These are phyloP conservation scores for Rhinoraja longicauda DNA, from an alignment of 2,797 vertebrate species.

Conservation along the genomic window DNA sequence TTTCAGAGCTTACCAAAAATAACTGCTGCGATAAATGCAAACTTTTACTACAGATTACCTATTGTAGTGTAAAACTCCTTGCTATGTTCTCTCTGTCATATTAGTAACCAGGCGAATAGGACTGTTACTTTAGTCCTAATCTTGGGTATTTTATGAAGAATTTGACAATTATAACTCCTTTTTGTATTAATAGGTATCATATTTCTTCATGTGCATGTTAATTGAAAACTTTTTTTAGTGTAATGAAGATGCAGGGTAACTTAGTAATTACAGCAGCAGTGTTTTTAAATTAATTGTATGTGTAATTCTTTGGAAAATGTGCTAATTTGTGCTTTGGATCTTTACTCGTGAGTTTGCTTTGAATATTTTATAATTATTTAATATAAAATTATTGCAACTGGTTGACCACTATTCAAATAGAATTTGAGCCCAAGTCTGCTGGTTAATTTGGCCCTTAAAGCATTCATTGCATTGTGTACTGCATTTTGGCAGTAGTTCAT, in stretches of 20 bases:
- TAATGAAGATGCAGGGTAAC: not conserved
- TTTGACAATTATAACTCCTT: not conserved
- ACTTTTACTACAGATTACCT: not conserved
- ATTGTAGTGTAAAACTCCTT: not conserved
- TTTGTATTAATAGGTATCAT: not conserved
- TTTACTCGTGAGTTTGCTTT: not conserved
- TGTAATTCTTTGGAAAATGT: not conserved
- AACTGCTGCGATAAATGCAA: not conserved
- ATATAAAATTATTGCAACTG: not conserved
- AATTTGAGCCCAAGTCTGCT: not conserved
- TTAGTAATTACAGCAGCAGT: not conserved
- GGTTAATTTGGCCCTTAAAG: not conserved
- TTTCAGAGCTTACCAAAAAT: not conserved
- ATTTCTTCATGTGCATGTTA: not conserved
- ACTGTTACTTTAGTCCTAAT: not conserved
- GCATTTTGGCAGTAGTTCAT: not conserved
- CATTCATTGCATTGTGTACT: not conserved
- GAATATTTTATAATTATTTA: not conserved
- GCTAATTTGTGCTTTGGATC: not conserved
- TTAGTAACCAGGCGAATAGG: not conserved
- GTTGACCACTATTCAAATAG: not conserved
- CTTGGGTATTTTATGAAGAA: not conserved
- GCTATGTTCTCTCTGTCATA: not conserved
- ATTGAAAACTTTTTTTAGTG: not conserved
- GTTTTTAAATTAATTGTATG: not conserved